phyloP scores from a whole-genome alignment of 2,888 invertebrate genomes.

The Ochropleura leucogaster region DNA sequence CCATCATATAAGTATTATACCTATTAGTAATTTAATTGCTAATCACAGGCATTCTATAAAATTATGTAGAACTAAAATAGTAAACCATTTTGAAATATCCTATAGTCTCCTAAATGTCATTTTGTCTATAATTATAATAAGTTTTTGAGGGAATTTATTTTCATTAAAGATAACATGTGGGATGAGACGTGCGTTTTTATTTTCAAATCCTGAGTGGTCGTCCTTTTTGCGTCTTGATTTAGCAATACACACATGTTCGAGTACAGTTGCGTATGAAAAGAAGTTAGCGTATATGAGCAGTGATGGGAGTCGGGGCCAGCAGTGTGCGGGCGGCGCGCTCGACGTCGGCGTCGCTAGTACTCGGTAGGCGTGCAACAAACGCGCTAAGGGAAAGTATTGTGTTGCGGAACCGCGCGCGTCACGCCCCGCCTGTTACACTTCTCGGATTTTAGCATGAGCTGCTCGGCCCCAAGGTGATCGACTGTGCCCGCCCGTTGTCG shows the following conservation, averaged over 20 bases:
- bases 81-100: slow-evolving; percentile 59
- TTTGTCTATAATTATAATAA: slow-evolving; percentile 72
- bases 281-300: slow-evolving; percentile 65
- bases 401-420: slow-evolving; percentile 75
- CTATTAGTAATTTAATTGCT: slow-evolving; percentile 64
- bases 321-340: slow-evolving; percentile 67
- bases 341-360: slow-evolving; percentile 58
- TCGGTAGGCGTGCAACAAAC: slow-evolving; percentile 56
- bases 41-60: slow-evolving; percentile 53
- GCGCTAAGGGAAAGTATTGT: slow-evolving; percentile 79
- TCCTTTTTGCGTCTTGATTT: neutral
- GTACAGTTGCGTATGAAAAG: slow-evolving; percentile 60
- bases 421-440: slow-evolving; percentile 69
- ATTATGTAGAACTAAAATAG: slow-evolving; percentile 61
- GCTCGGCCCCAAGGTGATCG: slow-evolving; percentile 83
- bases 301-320: slow-evolving; percentile 57
- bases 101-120: slow-evolving; percentile 64
- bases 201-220: slow-evolving; percentile 22
- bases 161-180: slow-evolving; percentile 78
- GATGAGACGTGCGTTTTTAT: slow-evolving; percentile 56
- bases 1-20: slow-evolving; percentile 20
- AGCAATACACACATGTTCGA: slow-evolving; percentile 12
- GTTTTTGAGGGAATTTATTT: slow-evolving; percentile 77
- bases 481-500: slow-evolving; percentile 68
- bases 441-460: slow-evolving; percentile 74